Base-by-base conservation (phyloP, 1,140 invertebrate species). In the Drosophila lowei region DNA sequence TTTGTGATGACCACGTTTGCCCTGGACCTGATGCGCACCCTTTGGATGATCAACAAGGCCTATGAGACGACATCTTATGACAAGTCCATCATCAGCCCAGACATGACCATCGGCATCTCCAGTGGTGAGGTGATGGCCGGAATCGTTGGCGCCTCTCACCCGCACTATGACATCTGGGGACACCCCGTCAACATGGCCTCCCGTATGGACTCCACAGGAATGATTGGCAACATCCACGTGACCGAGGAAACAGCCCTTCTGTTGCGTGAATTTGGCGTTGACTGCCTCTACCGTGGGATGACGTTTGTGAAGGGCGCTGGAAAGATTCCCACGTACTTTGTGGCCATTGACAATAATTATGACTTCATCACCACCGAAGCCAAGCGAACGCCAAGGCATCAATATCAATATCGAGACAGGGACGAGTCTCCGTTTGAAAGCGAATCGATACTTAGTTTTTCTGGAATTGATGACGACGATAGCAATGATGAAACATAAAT, bases 101-200 rank as follows among this genome's bases (percentile, higher is more conserved):
- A 53, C 1, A 66, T 85, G n/a, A 42, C 53, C 18, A 58, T 92
- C 65, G 95, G 95, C n/a, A 95, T 98, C 71, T 95, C 95, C 9
- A 94, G 95, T 76, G 97, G 97, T 0, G 94, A 95, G 68, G 95
- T 98, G 6, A 96, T 97, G 58, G 97, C 97, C 1, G 97, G 97
- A 2, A 97, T 98, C 1, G 96, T 98, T 2, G 97, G 97, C 0
- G 95, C 96, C 0, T 94, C 95, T n/a, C 98, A 98, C 86, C 97
- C 97, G 0, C 93, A 97, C 8, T 91, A 91, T 25, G 91, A 98
- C 91, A 97, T 98, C 77, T 98, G 97, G 97, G 97, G 97, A 0
- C 95, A 98, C 92, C 95, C 97, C 1, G 97, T 98, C 0, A 99
- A 99, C 92, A 96, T 99, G 93, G 97, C 97, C 1, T 98, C 97